Conservation (phyloP, 1,140 invertebrate species). For the Leptopilina clavipes region DNA sequence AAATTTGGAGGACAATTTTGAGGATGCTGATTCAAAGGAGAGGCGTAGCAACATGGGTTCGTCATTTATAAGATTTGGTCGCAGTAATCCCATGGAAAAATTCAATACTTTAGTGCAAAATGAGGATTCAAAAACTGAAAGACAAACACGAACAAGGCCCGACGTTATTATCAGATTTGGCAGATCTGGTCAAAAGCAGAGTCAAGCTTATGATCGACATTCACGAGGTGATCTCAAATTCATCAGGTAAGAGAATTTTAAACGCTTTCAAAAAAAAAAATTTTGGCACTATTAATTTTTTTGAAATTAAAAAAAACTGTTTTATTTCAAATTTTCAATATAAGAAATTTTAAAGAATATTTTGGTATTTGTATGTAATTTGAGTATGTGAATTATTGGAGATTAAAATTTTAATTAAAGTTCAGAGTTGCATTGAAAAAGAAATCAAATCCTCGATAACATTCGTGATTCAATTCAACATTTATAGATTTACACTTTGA, state of each 20-base stretch:
- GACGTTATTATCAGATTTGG: conserved; percentile 71
- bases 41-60: conserved; percentile 64
- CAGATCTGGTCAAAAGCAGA: conserved; percentile 53
- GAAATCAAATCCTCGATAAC: not conserved
- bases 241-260: conserved; percentile 57
- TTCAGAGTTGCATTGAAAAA: not conserved
- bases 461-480: conserved; percentile 2
- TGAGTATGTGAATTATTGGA: not conserved
- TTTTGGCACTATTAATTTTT: too few species aligned
- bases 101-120: conserved; percentile 41
- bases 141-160: conserved; percentile 59
- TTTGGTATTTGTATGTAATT: not conserved
- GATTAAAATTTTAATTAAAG: conserved; percentile 5
- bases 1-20: conserved; percentile 46
- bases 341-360: not conserved
- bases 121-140: conserved; percentile 42
- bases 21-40: conserved; percentile 64
- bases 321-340: not conserved
- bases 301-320: not conserved
- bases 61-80: conserved; percentile 69
- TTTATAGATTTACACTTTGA: not conserved
- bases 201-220: conserved; percentile 36
- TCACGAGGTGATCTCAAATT: conserved; percentile 57
- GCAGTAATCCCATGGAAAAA: conserved; percentile 46
- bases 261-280: too few species aligned